These are phyloP conservation scores for Tigriopus californicus DNA, from an alignment of 2,888 invertebrate genomes.

Conservation along the genomic window DNA sequence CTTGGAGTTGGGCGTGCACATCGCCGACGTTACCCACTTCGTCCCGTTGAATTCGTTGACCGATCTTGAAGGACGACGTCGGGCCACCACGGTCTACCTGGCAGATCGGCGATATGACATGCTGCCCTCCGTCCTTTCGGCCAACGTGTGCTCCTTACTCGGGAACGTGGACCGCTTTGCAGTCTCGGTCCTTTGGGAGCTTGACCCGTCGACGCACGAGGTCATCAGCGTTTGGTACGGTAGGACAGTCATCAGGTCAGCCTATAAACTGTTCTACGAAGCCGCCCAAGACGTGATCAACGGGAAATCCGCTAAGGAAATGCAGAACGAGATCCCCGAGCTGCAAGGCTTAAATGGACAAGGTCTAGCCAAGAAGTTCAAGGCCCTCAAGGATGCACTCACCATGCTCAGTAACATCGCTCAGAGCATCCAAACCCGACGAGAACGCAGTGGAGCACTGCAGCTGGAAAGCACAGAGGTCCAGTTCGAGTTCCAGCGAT, in stretches of 20 bases:
- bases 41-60: constrained; percentile 27
- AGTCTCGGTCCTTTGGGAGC: constrained; percentile 27
- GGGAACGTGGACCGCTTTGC: constrained; percentile 27
- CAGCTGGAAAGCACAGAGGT: constrained; percentile 28
- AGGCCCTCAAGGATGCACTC: constrained; percentile 20
- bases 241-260: constrained; percentile 31
- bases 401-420: constrained; percentile 24
- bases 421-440: constrained; percentile 22
- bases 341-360: neutral
- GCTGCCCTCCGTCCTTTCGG: constrained; percentile 26
- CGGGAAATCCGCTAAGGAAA: neutral
- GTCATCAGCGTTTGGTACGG: constrained; percentile 31
- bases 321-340: neutral
- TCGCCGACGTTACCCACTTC: constrained; percentile 35
- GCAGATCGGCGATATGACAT: constrained; percentile 27
- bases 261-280: constrained; percentile 33
- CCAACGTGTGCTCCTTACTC: constrained; percentile 26
- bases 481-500: constrained; percentile 25
- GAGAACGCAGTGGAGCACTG: constrained; percentile 25
- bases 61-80: constrained; percentile 27
- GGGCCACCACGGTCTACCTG: constrained; percentile 33
- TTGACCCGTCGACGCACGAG: constrained; percentile 20
- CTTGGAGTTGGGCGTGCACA: constrained; percentile 32
- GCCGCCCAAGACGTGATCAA: constrained; percentile 22
- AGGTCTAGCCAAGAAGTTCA: neutral